phyloP scores from a whole-genome alignment of 2,797 vertebrate species.

The Geotrypetes seraphini region DNA sequence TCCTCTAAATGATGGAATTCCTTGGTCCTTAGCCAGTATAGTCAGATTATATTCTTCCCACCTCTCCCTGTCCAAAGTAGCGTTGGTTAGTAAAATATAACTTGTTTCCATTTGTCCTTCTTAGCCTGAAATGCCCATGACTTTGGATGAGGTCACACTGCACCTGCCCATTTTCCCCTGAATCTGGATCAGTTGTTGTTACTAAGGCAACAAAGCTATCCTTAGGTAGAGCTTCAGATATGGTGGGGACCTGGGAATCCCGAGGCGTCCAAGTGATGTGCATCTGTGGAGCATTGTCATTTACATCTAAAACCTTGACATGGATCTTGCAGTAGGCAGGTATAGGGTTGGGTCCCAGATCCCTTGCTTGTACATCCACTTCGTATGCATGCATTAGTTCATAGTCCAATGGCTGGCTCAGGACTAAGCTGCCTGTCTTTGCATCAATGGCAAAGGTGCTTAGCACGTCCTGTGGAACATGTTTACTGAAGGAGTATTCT shows the following conservation, averaged over 20 bases:
- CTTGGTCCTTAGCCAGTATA: conserved; percentile 61
- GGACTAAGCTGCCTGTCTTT: conserved; percentile 58
- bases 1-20: conserved; percentile 56
- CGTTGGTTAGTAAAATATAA: conserved; percentile 74
- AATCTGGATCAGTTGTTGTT: conserved; percentile 75
- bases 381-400: conserved; percentile 68
- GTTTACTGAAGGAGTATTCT: conserved; percentile 77
- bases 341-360: conserved; percentile 75
- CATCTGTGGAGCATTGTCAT: conserved; percentile 74
- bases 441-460: conserved; percentile 64
- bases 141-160: conserved; percentile 58
- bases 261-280: conserved; percentile 67
- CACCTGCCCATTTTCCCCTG: conserved; percentile 69
- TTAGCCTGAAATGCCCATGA: conserved; percentile 69
- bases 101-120: conserved; percentile 68
- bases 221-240: conserved; percentile 66
- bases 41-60: conserved; percentile 71
- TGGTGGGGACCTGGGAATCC: conserved; percentile 47
- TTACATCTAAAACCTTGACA: conserved; percentile 73
- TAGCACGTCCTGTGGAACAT: conserved; percentile 58
- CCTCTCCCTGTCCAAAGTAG: conserved; percentile 73
- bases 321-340: conserved; percentile 82
- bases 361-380: conserved; percentile 74
- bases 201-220: conserved; percentile 82
- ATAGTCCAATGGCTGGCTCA: conserved; percentile 67